phyloP scores from a whole-genome alignment of 2,113 vertebrate species.

The Marmota flaviventris region DNA sequence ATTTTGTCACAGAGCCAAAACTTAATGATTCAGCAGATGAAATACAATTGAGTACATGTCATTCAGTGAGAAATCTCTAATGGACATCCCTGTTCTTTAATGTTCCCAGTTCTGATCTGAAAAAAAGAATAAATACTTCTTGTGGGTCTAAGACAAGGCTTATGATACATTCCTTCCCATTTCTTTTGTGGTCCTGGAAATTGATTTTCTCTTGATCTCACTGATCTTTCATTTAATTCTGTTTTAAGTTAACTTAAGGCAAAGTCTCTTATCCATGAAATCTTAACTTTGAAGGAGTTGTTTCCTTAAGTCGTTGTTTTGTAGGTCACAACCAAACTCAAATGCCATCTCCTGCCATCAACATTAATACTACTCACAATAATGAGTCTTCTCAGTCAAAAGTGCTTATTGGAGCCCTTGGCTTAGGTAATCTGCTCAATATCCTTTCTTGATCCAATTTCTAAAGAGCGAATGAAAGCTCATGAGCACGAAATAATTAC shows the following conservation, averaged over 20 bases:
- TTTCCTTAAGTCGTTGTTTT: conserved; percentile 33
- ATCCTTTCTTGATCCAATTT: neutral
- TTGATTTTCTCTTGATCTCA: conserved; percentile 29
- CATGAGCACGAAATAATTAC: neutral
- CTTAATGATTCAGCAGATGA: neutral
- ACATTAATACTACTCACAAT: neutral
- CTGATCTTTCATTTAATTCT: neutral
- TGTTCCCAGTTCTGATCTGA: neutral
- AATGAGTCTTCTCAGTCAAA: conserved; percentile 11
- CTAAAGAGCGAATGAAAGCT: neutral
- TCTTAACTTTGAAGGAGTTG: neutral
- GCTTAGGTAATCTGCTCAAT: neutral
- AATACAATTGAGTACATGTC: neutral
- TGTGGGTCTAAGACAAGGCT: neutral
- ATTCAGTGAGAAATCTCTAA: neutral
- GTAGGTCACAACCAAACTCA: neutral
- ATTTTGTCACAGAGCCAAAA: neutral
- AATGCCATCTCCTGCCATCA: neutral
- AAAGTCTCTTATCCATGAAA: conserved; percentile 16
- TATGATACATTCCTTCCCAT: accelerated
- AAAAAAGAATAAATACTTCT: neutral
- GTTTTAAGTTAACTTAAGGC: neutral
- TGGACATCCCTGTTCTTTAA: neutral
- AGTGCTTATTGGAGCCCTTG: neutral
- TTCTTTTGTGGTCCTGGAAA: neutral